Conservation (phyloP, 1,140 invertebrate genomes). For the Archegozetes longisetosus region DNA sequence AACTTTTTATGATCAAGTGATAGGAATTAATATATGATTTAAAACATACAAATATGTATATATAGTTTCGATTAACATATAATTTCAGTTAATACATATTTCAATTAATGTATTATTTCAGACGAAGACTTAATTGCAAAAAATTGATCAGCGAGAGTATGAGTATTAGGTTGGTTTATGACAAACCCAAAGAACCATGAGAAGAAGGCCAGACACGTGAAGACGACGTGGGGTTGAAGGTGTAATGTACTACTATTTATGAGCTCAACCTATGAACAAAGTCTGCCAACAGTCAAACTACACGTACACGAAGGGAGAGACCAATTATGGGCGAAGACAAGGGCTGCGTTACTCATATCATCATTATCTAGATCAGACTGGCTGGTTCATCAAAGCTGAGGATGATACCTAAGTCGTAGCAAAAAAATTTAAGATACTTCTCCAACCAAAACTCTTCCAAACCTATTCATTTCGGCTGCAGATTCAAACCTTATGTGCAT, state of each 20-base stretch:
- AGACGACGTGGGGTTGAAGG: constrained; percentile 82
- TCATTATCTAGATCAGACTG: constrained; percentile 57
- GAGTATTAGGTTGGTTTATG: constrained; percentile 89
- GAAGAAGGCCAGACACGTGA: constrained; percentile 73
- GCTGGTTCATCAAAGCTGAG: constrained; percentile 89
- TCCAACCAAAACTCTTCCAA: too few species aligned
- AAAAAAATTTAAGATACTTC: constrained; percentile 76
- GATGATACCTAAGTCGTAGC: constrained; percentile 85
- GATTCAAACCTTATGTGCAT: constrained; percentile 68
- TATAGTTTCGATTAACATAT: too few species aligned
- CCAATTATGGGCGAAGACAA: constrained; percentile 88
- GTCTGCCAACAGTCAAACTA: constrained; percentile 33
- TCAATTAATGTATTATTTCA: too few species aligned
- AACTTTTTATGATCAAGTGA: too few species aligned
- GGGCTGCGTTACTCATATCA: constrained; percentile 67
- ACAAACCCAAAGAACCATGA: constrained; percentile 76
- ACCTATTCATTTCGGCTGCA: constrained; percentile 71
- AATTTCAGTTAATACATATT: too few species aligned
- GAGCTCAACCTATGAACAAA: too few species aligned
- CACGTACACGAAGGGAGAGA: constrained; percentile 66
- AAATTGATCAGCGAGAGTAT: constrained; percentile 48
- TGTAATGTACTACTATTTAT: constrained; percentile 80
- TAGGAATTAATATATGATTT: too few species aligned
- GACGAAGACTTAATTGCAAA: too few species aligned
- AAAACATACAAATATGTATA: too few species aligned